Conservation (phyloP, 2,888 invertebrate genomes). For the Heliconius ethilla region DNA sequence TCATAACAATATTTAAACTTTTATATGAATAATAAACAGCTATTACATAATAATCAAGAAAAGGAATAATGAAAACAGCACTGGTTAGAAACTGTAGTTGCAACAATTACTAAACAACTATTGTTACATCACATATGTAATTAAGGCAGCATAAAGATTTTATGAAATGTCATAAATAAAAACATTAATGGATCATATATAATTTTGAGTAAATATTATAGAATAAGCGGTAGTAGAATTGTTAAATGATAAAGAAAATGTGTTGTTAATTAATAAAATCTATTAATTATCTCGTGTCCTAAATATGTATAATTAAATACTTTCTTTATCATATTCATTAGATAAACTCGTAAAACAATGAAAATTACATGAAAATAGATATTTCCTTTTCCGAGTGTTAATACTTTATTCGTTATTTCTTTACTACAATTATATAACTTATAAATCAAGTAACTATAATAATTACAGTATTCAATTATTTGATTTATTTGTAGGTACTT, state of each 20-base stretch:
- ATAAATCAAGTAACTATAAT: not conserved
- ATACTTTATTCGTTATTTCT: not conserved
- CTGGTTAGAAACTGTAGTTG: constrained; percentile 1
- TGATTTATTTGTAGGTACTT: not conserved
- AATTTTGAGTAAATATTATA: not conserved
- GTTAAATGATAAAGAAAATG: not conserved
- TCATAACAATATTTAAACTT: not conserved
- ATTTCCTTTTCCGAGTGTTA: not conserved
- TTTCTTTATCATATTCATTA: not conserved
- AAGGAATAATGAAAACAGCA: constrained; percentile 16
- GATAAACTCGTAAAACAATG: not conserved
- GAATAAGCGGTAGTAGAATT: not conserved
- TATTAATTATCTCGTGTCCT: not conserved
- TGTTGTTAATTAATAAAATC: not conserved
- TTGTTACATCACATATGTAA: constrained; percentile 33
- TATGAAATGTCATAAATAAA: not conserved
- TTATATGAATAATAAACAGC: constrained; percentile 12
- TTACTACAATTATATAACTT: constrained; percentile 5
- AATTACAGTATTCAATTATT: not conserved
- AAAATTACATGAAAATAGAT: not conserved
- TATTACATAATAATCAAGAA: not conserved
- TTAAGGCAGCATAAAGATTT: constrained; percentile 20
- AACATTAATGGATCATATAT: not conserved
- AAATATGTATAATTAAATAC: not conserved
- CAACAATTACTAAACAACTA: constrained; percentile 27